Conservation (phyloP, 2,113 vertebrate species). For the Tragelaphus strepsiceros region DNA sequence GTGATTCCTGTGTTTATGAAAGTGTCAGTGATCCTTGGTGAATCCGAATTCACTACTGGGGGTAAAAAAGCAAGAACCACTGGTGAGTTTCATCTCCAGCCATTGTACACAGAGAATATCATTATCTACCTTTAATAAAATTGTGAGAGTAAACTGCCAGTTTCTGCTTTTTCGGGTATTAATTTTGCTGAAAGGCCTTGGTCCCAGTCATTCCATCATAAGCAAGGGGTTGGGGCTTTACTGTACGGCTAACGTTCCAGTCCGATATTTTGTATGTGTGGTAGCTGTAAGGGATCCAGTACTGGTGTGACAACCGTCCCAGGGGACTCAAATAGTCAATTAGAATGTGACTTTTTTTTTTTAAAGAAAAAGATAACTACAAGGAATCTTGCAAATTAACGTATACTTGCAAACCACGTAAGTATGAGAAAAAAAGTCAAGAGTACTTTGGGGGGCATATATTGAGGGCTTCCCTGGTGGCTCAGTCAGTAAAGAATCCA, state of each 20-base stretch:
- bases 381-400: not conserved
- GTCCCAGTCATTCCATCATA: not conserved
- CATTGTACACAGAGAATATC: not conserved
- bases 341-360: not conserved
- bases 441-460: accelerated
- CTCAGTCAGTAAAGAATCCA: not conserved
- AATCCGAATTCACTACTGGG: not conserved
- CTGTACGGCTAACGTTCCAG: accelerated
- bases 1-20: not conserved
- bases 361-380: not conserved
- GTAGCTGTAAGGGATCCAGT: not conserved
- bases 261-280: not conserved
- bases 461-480: not conserved
- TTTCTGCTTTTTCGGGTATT: not conserved
- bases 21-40: not conserved
- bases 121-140: not conserved
- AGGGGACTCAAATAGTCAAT: not conserved
- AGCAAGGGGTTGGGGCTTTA: not conserved
- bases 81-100: not conserved
- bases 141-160: not conserved
- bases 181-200: not conserved
- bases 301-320: accelerated
- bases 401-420: not conserved
- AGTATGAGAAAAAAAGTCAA: not conserved
- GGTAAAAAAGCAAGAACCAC: not conserved